phyloP scores from a whole-genome alignment of 2,888 invertebrate species.

The Ochropacha duplaris region DNA sequence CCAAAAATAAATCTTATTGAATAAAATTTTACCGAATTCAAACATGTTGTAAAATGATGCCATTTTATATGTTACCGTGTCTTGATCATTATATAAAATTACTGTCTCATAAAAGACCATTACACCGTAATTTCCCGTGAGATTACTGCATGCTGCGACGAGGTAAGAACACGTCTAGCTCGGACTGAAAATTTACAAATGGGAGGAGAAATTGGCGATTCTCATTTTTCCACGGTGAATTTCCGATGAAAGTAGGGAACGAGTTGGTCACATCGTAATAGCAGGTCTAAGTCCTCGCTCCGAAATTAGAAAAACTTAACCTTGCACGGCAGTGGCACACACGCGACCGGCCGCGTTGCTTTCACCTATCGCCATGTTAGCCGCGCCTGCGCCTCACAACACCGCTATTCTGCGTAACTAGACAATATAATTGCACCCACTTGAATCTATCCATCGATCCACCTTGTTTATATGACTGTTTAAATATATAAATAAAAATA shows the following conservation, averaged over 20 bases:
- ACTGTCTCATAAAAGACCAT: neutral
- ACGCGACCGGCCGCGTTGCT: conserved; percentile 66
- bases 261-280: conserved; percentile 54
- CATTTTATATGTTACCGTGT: neutral
- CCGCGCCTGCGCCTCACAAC: conserved; percentile 38
- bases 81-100: neutral
- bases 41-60: conserved; percentile 4
- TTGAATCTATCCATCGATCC: conserved; percentile 4
- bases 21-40: conserved; percentile 10
- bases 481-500: no score
- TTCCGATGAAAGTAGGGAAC: conserved; percentile 70
- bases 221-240: conserved; percentile 65
- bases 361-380: conserved; percentile 70
- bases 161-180: conserved; percentile 8
- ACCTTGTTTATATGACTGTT: neutral
- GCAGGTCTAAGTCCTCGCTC: conserved; percentile 62
- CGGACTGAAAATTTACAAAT: conserved; percentile 41
- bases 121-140: neutral
- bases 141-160: conserved; percentile 3
- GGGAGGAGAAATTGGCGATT: conserved; percentile 47
- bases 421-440: conserved; percentile 49
- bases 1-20: conserved; percentile 30
- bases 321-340: conserved; percentile 67
- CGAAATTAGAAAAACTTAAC: conserved; percentile 78
- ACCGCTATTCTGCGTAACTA: conserved; percentile 55